Base-by-base conservation (phyloP, 2,888 invertebrate species). In the Hypsopygia costalis region DNA sequence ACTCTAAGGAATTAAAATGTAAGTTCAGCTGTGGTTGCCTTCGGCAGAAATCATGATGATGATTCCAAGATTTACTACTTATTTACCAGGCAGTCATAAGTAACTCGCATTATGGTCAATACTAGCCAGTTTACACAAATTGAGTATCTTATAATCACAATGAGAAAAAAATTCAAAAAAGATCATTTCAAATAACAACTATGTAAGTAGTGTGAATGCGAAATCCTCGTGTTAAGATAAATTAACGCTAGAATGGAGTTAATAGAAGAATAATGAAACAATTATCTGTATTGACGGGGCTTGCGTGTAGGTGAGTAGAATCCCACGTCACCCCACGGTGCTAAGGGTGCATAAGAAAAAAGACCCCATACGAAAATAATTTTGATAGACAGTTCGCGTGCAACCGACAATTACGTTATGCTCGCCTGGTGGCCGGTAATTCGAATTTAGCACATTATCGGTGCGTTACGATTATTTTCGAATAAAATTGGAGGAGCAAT, bases 351-450 rank as follows among this genome's bases (percentile, higher is more conserved):
- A 69, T 70, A 69, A 68, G 71, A 75, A 76, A 74, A 77, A 67
- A 71, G 58, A 54, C 79, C 79, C 81, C 71, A 70, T 69, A 80
- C 79, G 62, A 74, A 81, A 77, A 81, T 81, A 81, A 82, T 85
- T 83, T 79, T 87, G 87, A 88, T 87, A 88, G 87, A 83, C 87
- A 83, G 74, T 81, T 88, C 72, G 87, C 87, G 87, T 88, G 87
- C 71, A 69, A 71, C 59, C 73, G 61, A 72, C 85, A 80, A 86
- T 81, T 81, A 83, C 63, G 67, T 63, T 64, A 69, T 63, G 62
- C 60, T 46, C 62, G 65, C 66, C 62, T 62, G 61, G 53, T 47
- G 51, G 34, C 41, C 56, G 52, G 65, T 70, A 77, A 80, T 81
- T 72, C 77, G 71, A 80, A 81, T 86, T 87, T 82, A 73, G 82